These are phyloP conservation scores for Incurvaria masculella DNA, from an alignment of 2,888 invertebrate genomes.

Conservation along the genomic window DNA sequence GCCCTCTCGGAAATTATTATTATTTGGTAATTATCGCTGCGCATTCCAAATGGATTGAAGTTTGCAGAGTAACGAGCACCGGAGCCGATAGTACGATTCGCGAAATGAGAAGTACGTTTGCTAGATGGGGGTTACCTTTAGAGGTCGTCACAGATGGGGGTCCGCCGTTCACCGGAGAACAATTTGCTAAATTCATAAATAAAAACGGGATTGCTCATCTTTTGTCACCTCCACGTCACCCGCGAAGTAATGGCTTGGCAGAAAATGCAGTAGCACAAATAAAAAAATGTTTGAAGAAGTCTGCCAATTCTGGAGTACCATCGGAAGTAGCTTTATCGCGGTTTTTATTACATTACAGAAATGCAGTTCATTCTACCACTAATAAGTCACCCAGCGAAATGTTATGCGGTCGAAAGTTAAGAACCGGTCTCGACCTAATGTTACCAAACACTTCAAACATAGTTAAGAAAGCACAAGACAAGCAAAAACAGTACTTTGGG, in stretches of 20 bases:
- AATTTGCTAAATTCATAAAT: neutral
- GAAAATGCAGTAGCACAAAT: neutral
- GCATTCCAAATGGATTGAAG: conserved; percentile 3
- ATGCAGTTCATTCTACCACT: no score
- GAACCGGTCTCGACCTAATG: neutral
- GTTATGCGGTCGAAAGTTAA: no score
- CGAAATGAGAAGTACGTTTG: neutral
- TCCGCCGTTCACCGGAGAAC: neutral
- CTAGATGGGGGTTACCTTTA: neutral
- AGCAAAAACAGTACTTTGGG: neutral
- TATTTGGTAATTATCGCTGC: neutral
- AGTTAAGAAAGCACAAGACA: neutral
- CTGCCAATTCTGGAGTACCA: neutral
- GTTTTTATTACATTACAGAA: no score
- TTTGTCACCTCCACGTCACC: neutral
- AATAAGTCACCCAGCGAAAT: no score
- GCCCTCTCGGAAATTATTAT: neutral
- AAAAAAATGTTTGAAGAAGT: neutral
- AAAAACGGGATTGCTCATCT: neutral
- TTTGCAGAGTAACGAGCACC: neutral
- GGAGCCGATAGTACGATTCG: neutral
- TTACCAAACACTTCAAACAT: neutral
- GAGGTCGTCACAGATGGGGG: conserved; percentile 1
- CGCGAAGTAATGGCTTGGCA: conserved; percentile 2
- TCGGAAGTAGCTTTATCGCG: no score